Evolutionary conservation across 2,888 invertebrate genomes (phyloP), one percentile per base, ranked within the genome.

Genomic region (Drosophila anomalata): DNA sequence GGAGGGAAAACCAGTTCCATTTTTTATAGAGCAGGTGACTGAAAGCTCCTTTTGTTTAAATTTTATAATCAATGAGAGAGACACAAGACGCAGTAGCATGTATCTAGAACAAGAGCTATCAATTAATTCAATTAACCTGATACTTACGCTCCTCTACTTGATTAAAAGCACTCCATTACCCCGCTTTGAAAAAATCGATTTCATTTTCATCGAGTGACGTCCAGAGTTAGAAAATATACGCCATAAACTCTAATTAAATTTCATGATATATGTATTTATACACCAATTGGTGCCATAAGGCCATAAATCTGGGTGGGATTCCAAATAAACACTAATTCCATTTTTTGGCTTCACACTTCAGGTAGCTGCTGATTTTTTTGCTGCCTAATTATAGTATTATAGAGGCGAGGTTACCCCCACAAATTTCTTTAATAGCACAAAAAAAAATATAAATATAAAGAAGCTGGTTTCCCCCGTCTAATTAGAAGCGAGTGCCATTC

Each of bases 171-270:
- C 14, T 31, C 14, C n/a, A 39, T 52, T 36, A 59, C 66, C 66
- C 56, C 53, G 31, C 24, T 57, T 63, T 71, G 73, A 83, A 86
- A 72, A 61, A 60, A 70, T 65, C 61, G 39, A 60, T 65, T 65
- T 56, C 44, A 57, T 56, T 42, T 39, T 58, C 53, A 14, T 46
- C 1, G 1, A 51, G 20, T 66, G 72, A 72, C 46, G 41, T 41
- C 50, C 55, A 12, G 39, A 33, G 7, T 17, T 50, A 29, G 50
- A 54, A 51, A 69, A 60, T 46, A 55, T 46, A 33, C 24, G 3
- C 39, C 11, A 24, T 48, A 20, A 24, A 41, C n/a, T n/a, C 9
- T 24, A 33, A 24, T 55, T 24, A 11, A 26, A 36, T 36, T 7
- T 12, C 46, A 41, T 31, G 47, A 41, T 31, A 41, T 50, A 36